A percentile compares a stretch with the other conserved stretches of the same genome.
These are phyloP conservation scores for Zeugodacus cucurbitae DNA, from an alignment of 1,140 invertebrate genomes.

Conservation along the genomic window DNA sequence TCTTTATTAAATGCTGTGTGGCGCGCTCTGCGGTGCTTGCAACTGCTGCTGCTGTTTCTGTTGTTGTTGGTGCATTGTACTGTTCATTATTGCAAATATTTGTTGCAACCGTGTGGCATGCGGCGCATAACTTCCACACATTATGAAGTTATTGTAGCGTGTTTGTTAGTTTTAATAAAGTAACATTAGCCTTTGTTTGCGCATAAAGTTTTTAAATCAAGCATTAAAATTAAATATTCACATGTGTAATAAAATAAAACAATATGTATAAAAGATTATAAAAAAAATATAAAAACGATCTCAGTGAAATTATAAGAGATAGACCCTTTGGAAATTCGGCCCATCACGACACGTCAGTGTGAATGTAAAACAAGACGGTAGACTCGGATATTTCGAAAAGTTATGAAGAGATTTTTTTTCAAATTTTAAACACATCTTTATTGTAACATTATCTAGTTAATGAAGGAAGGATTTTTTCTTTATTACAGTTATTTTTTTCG, in stretches of 20 bases:
- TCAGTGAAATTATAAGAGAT: too few relatives aligned
- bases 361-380: too few relatives aligned
- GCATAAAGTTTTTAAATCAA: neutral
- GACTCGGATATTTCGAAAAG: too few relatives aligned
- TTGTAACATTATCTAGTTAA: too few relatives aligned
- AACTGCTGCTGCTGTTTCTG: neutral
- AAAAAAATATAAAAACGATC: too few relatives aligned
- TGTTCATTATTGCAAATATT: conserved; percentile 32
- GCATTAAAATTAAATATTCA: neutral
- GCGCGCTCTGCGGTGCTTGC: neutral
- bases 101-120: conserved; percentile 11
- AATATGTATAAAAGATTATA: too few relatives aligned
- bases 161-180: conserved; percentile 11
- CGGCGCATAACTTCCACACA: neutral
- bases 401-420: too few relatives aligned
- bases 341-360: too few relatives aligned
- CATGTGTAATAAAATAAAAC: neutral
- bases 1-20: neutral
- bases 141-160: conserved; percentile 12
- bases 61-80: neutral
- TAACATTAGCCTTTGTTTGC: neutral
- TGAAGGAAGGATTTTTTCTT: too few relatives aligned
- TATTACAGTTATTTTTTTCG: too few relatives aligned
- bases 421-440: too few relatives aligned
- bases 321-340: too few relatives aligned